A percentile compares a stretch with the other conserved stretches of the same genome.
Evolutionary conservation across 35 echinoderm and acorn worm species (phyloP).

Genomic region (Acanthaster planci): DNA sequence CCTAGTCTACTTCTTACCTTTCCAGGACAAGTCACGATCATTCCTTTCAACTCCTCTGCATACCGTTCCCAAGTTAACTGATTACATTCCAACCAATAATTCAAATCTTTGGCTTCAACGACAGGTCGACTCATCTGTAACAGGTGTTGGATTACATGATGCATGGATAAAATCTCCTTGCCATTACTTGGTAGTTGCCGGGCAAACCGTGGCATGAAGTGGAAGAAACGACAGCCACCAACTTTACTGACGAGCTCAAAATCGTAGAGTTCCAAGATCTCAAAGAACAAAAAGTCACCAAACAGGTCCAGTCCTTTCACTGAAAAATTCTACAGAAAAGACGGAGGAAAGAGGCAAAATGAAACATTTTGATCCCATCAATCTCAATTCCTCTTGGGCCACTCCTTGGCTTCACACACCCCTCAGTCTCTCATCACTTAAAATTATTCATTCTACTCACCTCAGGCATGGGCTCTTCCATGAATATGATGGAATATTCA

Average conservation of each 20-base stretch:
- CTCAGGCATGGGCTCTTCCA: constrained; percentile 80
- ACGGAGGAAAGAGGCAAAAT: neutral
- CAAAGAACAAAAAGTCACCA: constrained; percentile 81
- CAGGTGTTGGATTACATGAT: constrained; percentile 86
- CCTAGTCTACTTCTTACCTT: constrained; percentile 50
- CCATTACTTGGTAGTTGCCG: constrained; percentile 90
- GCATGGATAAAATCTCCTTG: constrained; percentile 98
- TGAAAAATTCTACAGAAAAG: constrained; percentile 70
- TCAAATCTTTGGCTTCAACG: constrained; percentile 64
- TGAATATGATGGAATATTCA: constrained; percentile 81
- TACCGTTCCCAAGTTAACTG: constrained; percentile 65
- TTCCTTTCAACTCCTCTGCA: constrained; percentile 61
- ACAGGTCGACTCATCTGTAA: constrained; percentile 62
- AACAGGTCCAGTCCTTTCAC: constrained; percentile 87
- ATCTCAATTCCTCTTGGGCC: neutral
- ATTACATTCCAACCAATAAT: constrained; percentile 43
- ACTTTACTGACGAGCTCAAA: constrained; percentile 78
- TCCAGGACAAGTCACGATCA: constrained; percentile 80
- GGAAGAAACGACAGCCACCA: constrained; percentile 73
- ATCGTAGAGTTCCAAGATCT: constrained; percentile 91
- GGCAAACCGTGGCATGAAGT: constrained; percentile 96
- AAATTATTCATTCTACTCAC: constrained; percentile 18
- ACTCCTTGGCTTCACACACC: too few relatives aligned
- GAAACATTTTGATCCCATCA: neutral
- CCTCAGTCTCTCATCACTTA: too few relatives aligned